These are phyloP conservation scores for Drosophila serrata DNA, from an alignment of 1,140 invertebrate genomes.

Conservation along the genomic window DNA sequence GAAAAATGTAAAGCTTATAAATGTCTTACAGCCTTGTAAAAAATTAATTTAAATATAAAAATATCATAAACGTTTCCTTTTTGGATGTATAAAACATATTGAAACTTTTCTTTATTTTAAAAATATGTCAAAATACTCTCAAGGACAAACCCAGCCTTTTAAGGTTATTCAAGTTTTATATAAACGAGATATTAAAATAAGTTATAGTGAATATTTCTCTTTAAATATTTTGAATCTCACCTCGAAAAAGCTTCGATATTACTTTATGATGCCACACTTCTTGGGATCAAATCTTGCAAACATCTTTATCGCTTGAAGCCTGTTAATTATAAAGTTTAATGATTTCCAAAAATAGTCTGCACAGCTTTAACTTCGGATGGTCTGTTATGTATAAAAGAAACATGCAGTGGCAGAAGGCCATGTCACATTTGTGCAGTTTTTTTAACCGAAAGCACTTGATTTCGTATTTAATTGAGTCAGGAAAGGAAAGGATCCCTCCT, in stretches of 20 bases:
- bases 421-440: not conserved
- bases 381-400: constrained; percentile 7
- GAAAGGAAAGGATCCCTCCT: not conserved
- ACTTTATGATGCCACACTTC: not conserved
- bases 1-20: not conserved
- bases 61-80: not conserved
- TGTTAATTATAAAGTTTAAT: not conserved
- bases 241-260: constrained; percentile 7
- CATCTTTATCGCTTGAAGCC: not conserved
- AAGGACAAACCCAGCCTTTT: too few relatives aligned
- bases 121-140: not conserved
- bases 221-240: not conserved
- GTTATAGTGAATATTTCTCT: not conserved
- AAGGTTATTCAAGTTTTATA: too few relatives aligned
- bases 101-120: not conserved
- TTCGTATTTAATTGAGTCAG: not conserved
- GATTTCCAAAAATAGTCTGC: not conserved
- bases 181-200: too few relatives aligned
- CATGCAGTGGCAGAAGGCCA: not conserved
- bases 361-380: not conserved
- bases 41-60: not conserved
- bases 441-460: not conserved
- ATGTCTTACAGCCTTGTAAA: not conserved
- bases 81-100: not conserved
- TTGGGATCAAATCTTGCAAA: not conserved